These are phyloP conservation scores for Seriola quinqueradiata DNA, from an alignment of 2,113 vertebrate genomes.

Conservation along the genomic window DNA sequence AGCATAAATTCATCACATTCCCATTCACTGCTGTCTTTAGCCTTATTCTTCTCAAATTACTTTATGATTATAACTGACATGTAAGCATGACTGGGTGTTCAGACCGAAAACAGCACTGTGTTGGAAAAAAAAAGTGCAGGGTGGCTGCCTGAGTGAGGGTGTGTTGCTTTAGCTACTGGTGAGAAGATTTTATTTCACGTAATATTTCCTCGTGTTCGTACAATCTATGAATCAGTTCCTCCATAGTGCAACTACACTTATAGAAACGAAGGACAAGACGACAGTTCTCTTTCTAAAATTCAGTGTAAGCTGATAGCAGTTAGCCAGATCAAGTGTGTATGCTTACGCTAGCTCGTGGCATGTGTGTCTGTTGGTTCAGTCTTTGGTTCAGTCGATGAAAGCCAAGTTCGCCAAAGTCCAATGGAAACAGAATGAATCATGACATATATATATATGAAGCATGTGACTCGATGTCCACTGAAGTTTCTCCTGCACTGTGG, in stretches of 20 bases:
- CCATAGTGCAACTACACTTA: neutral
- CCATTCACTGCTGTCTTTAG: slow-evolving; percentile 38
- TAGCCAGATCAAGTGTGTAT: neutral
- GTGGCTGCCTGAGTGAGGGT: neutral
- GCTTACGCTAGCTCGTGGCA: too few species aligned
- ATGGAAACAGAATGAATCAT: too few species aligned
- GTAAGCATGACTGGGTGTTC: slow-evolving; percentile 6
- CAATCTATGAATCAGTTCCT: neutral
- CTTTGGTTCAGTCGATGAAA: too few species aligned
- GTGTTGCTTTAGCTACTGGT: neutral
- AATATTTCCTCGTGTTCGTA: neutral
- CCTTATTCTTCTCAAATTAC: neutral
- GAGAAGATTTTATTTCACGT: neutral
- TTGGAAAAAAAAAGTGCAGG: neutral
- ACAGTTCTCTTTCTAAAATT: neutral
- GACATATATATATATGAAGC: too few species aligned
- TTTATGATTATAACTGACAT: neutral
- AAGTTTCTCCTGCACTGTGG: too few species aligned
- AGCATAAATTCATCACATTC: slow-evolving; percentile 60
- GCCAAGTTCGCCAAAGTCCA: too few species aligned
- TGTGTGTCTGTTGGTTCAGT: too few species aligned
- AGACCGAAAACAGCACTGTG: slow-evolving; percentile 16
- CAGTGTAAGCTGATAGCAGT: neutral
- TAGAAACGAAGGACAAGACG: neutral
- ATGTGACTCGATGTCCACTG: too few species aligned